Percentiles rank a stretch among this genome's conserved stretches.
Conservation (phyloP, 2,113 vertebrate genomes). For the Hydropotes inermis region DNA sequence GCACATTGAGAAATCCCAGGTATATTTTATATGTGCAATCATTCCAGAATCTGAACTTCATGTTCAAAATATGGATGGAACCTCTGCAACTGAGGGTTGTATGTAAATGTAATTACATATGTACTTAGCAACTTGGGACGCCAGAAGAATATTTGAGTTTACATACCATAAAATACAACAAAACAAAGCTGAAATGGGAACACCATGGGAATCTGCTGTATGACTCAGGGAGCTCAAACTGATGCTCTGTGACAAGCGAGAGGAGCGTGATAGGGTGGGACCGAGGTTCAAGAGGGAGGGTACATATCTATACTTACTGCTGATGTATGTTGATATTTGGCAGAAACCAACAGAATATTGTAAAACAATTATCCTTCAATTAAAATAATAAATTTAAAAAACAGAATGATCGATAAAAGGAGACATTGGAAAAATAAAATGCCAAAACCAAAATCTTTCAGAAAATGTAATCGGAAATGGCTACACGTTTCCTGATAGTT, state of each 20-base stretch:
- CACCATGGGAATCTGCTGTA: neutral
- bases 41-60: neutral
- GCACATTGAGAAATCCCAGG: neutral
- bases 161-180: neutral
- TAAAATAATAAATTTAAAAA: neutral
- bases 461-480: neutral
- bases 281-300: neutral
- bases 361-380: neutral
- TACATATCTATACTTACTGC: neutral
- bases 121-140: neutral
- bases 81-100: neutral
- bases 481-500: neutral
- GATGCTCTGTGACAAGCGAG: neutral
- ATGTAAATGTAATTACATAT: neutral
- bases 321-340: neutral
- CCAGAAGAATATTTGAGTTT: neutral
- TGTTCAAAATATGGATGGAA: neutral
- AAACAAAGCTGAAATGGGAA: neutral
- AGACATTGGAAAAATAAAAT: neutral
- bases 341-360: neutral
- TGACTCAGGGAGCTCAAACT: neutral
- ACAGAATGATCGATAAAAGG: neutral
- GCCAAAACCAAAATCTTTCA: neutral
- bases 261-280: neutral
- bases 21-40: neutral